A percentile compares a stretch with the other conserved stretches of the same genome.
Evolutionary conservation across 2,888 invertebrate genomes (phyloP).

Genomic region (Melanargia galathea): DNA sequence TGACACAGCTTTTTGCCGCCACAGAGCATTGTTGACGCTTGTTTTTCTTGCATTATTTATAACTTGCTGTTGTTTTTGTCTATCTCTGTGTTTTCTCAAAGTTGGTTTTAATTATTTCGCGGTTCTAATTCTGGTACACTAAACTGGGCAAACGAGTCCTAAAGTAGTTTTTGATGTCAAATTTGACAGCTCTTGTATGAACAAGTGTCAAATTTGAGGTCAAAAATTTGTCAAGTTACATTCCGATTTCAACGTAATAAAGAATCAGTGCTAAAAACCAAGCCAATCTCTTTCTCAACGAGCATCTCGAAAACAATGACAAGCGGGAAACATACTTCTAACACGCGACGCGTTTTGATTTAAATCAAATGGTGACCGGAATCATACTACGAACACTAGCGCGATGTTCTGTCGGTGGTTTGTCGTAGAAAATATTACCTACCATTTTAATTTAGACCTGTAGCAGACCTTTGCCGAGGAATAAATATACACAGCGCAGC

Average conservation of each 20-base stretch:
- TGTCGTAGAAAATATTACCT: not conserved
- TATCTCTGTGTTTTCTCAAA: slow-evolving; percentile 66
- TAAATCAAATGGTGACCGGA: no score
- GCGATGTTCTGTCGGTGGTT: not conserved
- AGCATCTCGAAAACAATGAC: not conserved
- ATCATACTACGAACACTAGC: no score
- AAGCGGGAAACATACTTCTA: not conserved
- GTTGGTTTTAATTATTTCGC: slow-evolving; percentile 53
- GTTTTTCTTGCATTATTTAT: slow-evolving; percentile 43
- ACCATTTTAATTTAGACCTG: not conserved
- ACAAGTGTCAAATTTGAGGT: not conserved
- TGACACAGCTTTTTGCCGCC: not conserved
- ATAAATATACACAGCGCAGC: no score
- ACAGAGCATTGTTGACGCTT: slow-evolving; percentile 28
- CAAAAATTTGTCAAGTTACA: not conserved
- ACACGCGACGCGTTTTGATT: no score
- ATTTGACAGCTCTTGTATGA: not conserved
- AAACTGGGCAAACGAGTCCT: no score
- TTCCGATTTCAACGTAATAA: no score
- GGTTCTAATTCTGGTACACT: not conserved
- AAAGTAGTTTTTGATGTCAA: not conserved
- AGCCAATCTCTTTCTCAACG: not conserved
- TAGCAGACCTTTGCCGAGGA: no score
- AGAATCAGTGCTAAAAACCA: not conserved
- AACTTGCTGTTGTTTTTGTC: slow-evolving; percentile 43